Evolutionary conservation across 2,888 invertebrate species (phyloP), one percentile per base, ranked within the genome.

Genomic region (Ligdia adustata): DNA sequence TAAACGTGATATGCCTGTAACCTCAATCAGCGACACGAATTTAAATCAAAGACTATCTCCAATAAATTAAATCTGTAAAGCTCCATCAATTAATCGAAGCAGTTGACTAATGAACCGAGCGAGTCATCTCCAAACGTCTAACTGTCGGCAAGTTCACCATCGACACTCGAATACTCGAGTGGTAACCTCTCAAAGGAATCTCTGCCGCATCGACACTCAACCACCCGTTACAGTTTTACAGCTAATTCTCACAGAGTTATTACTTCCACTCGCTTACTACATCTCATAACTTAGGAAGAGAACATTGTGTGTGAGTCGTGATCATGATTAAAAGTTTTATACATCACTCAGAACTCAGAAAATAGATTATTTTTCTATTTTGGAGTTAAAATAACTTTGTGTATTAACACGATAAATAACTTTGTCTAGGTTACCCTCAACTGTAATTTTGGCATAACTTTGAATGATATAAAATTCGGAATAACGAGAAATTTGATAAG

Each of bases 191-290:
- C 57, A 48, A 64, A 60, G 56, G 59, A 52, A 46, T 50, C 65
- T 45, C 50, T 50, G 52, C 28, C 41, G 27, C 53, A 47, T 60
- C 51, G 58, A 56, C 62, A 65, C 44, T 64, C 55, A 59, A 69
- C 66, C 45, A 64, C 55, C 56, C 50, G 57, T 68, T 60, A 72
- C 69, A 16, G 66, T 65, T 68, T 64, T 59, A 70, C 59, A 59
- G 62, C 69, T 64, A 64, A 73, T 70, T 72, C 65, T 66, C 65
- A 67, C 60, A 52, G 61, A 69, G 66, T 72, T 68, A 69, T 69
- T 50, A 44, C 64, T 61, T 59, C 48, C 60, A 64, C 59, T 53
- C 54, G 54, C 50, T 48, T 50, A 39, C 54, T 53, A 33, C 26
- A 40, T 39, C 35, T 51, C 51, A 52, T 48, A 40, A 20, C 7